A percentile compares a stretch with the other conserved stretches of the same genome.
Conservation (phyloP, 2,888 invertebrate genomes). For the Carabus problematicus region DNA sequence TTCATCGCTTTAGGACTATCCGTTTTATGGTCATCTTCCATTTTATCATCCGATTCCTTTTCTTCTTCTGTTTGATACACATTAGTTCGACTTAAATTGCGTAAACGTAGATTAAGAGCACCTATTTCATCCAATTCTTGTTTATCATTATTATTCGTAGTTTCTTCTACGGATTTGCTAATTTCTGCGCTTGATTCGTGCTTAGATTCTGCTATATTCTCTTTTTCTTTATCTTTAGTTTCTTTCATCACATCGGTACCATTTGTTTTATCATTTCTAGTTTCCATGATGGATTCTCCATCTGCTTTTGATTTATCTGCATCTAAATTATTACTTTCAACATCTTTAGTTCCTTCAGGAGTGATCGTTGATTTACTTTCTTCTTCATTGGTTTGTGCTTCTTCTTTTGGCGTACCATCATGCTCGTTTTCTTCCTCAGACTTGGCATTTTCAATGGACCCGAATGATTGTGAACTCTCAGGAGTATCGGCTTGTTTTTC, state of each 20-base stretch:
- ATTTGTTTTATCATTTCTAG: not conserved
- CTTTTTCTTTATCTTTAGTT: constrained; percentile 19
- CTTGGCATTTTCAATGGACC: not conserved
- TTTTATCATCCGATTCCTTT: not conserved
- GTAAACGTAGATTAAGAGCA: constrained; percentile 27
- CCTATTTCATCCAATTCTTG: constrained; percentile 31
- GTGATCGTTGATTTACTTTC: constrained; percentile 4
- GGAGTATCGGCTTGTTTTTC: constrained; percentile 10
- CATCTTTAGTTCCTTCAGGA: constrained; percentile 3
- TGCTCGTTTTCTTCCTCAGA: constrained; percentile 18
- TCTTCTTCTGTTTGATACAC: constrained; percentile 11
- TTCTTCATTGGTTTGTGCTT: constrained; percentile 6
- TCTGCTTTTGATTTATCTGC: constrained; percentile 15
- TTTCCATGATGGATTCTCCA: constrained; percentile 11
- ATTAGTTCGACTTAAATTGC: constrained; percentile 21
- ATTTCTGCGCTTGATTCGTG: too few relatives aligned
- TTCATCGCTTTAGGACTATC: not conserved
- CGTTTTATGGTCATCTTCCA: not conserved
- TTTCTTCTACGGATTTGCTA: not conserved
- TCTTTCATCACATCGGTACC: constrained; percentile 24
- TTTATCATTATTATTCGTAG: constrained; percentile 15
- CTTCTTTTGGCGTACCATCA: constrained; percentile 18
- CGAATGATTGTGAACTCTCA: constrained; percentile 1
- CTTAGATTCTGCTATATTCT: not conserved
- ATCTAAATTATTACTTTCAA: not conserved